Evolutionary conservation across 2,113 vertebrate genomes (phyloP).

Genomic region (Phrynosoma platyrhinos): DNA sequence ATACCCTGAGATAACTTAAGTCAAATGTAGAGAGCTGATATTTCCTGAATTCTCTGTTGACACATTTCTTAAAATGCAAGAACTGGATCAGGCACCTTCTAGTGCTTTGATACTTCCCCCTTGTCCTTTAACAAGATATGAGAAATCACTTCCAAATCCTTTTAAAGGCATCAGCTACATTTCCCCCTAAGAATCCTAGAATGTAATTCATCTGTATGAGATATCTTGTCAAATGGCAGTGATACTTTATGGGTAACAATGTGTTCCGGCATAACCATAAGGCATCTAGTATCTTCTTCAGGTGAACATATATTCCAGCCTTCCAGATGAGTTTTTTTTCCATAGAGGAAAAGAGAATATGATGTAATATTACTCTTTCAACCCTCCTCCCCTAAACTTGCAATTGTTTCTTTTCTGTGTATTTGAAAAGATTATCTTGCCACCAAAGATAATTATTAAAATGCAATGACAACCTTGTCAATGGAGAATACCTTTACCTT

Average conservation of each 20-base stretch:
- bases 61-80: background rate
- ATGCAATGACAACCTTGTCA: background rate
- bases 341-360: background rate
- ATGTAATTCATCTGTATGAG: conserved; percentile 66
- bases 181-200: conserved; percentile 60
- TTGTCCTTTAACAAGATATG: conserved; percentile 35
- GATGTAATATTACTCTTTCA: background rate
- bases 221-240: conserved; percentile 64
- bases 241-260: conserved; percentile 63
- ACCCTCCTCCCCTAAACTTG: background rate
- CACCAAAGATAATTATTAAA: no score
- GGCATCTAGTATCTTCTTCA: conserved; percentile 61
- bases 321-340: conserved; percentile 61
- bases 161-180: conserved; percentile 58
- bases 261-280: conserved; percentile 65
- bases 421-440: background rate
- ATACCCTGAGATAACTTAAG: conserved; percentile 32
- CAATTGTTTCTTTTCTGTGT: background rate
- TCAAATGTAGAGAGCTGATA: conserved; percentile 25
- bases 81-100: background rate
- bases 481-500: no score
- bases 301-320: conserved; percentile 59
- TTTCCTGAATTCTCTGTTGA: conserved; percentile 18
- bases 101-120: conserved; percentile 28
- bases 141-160: conserved; percentile 32